Evolutionary conservation across 53 echinoderm and acorn worm genomes (phyloP), one percentile per base, ranked within the genome.

Genomic region (Pentamera pediparva): DNA sequence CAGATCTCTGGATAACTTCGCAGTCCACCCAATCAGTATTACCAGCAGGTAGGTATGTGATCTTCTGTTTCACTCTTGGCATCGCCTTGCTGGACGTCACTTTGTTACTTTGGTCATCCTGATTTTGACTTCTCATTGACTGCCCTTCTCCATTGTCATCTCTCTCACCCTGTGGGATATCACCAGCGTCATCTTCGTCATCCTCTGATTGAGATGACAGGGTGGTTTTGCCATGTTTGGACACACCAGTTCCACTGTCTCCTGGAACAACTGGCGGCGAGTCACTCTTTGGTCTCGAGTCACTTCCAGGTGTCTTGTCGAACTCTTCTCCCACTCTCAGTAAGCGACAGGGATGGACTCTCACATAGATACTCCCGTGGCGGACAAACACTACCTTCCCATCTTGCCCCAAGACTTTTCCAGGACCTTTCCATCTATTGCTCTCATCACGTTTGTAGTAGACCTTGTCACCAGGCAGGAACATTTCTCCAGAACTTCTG

Each of bases 11-110:
- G 0, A 64, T 27, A 35, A 64, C 64, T 25, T 64, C 64, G 27
- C 64, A 20, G 37, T 64, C 64, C 37, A 64, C 39, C 64, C 64
- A 64, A 22, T 24, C 11, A 22, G 12, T 38, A 13, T 27, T 27
- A 40, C 64, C 64, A 21, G 37, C 39, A 25, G 64, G 64, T 64
- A 64, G 39, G 38, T 40, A 64, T 5, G 37, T 64, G 64, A 64
- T 64, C 21, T 9, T 63, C 38, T 64, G n/a, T n/a, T n/a, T 54
- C 0, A 54, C 54, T 22, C 28, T 54, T 20, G 54, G 54, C 54
- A 54, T 8, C 6, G 54, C 10, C 54, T 9, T 24, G 11, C 25
- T 22, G 28, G 54, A 54, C 24, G 6, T 24, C 28, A 54, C 28
- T 54, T 11, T 11, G 0, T 0, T 54, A 7, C 54, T 25, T 0